Conservation (phyloP, 2,888 invertebrate species). For the Andrena haemorrhoa region DNA sequence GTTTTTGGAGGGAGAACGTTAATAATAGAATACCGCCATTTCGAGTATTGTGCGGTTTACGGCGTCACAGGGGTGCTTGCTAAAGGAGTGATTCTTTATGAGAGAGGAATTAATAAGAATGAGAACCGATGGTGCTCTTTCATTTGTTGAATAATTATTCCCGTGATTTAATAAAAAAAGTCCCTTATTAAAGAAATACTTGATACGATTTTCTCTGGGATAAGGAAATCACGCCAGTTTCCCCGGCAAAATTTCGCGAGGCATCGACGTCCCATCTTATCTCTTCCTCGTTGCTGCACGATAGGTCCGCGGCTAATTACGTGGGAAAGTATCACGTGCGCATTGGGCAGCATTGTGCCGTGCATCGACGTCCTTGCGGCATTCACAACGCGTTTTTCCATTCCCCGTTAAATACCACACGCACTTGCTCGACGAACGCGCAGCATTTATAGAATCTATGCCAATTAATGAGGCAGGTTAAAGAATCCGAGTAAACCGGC, state of each 20-base stretch:
- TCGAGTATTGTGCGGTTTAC: too few relatives aligned
- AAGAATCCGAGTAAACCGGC: not conserved
- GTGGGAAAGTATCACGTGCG: conserved; percentile 62
- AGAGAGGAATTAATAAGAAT: too few relatives aligned
- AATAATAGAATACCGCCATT: too few relatives aligned
- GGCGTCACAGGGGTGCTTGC: too few relatives aligned
- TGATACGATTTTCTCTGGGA: too few relatives aligned
- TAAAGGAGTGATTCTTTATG: too few relatives aligned
- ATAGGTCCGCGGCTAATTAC: conserved; percentile 52
- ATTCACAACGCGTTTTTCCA: conserved; percentile 58
- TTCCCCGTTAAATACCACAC: conserved; percentile 53
- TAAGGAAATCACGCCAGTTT: conserved; percentile 89
- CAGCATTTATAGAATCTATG: conserved; percentile 39
- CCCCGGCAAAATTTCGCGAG: not conserved
- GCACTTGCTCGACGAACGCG: conserved; percentile 35
- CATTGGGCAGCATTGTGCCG: conserved; percentile 58
- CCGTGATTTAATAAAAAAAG: conserved; percentile 85
- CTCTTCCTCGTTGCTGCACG: conserved; percentile 21
- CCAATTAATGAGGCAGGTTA: conserved; percentile 35
- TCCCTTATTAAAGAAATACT: too few relatives aligned
- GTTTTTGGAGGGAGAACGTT: too few relatives aligned
- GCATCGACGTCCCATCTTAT: not conserved
- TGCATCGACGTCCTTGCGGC: conserved; percentile 62
- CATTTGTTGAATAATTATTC: too few relatives aligned
- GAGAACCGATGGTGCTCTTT: too few relatives aligned